Base-by-base conservation (phyloP, 2,113 vertebrate genomes). In the Helogale parvula region DNA sequence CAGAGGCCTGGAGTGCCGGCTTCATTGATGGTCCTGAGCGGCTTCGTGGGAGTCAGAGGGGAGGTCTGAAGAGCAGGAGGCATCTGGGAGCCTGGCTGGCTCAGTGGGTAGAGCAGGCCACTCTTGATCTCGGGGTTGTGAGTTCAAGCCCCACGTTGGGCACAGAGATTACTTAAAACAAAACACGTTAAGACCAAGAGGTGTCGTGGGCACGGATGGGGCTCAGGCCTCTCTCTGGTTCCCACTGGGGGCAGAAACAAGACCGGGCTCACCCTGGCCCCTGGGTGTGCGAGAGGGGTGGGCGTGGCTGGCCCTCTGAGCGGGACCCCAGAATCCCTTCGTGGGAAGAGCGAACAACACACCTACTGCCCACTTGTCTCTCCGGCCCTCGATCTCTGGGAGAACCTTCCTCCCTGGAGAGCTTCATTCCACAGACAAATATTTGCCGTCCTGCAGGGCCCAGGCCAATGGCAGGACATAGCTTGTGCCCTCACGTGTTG, bases 171-270 rank as follows among this genome's bases (percentile, higher is more conserved):
- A 31, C 41, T 47, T 47, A 47, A 31, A 35, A 27, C 5, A 31
- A 77, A 77, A 77, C 25, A 29, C 4, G 74, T 14, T 47, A 29
- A 25, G 76, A 14, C 14, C 25, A 9, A 25, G 50, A 19, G 57
- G 50, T 16, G 23, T 10, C 0, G 0, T 5, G 10, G 27, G 23
- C 57, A 60, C 9, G 31, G 60, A 5, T 7, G 29, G 38, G n/a
- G 13, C 41, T n/a, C 0, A 3, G 16, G 81, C 7, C 23, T 74
- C 68, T 38, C 74, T 69, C 60, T 45, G 50, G 45, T 72, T 47
- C 68, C 63, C 33, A 4, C 1, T 1, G 1, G n/a, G 63, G 60
- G n/a, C 63, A 68, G 69, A 74, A 47, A 17, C 15, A 60, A 79
- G 80, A 13, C 45, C 2, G 14, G 23, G 41, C 14, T 71, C 0